Evolutionary conservation across 2,113 vertebrate species (phyloP).

Genomic region (human): GRCh38 chr12:52343501-52344000

Average conservation of each 20-base stretch:
- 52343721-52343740: background rate
- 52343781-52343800: background rate
- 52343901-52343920: background rate
- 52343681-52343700: background rate
- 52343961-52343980: background rate
- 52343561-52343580: background rate
- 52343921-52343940: background rate
- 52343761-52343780: background rate
- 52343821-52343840: background rate
- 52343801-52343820: background rate
- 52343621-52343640: background rate
- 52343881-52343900: background rate
- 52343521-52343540: background rate
- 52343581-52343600: background rate
- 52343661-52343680: background rate
- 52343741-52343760: background rate
- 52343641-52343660: background rate
- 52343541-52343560: background rate
- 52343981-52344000: background rate
- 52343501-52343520: background rate
- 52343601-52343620: background rate
- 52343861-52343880: background rate
- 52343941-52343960: background rate
- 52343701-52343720: background rate
- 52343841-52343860: background rate